Evolutionary conservation across 2,113 vertebrate species (phyloP), one percentile per base, ranked within the genome.

Genomic region (Cyanocitta stelleri): DNA sequence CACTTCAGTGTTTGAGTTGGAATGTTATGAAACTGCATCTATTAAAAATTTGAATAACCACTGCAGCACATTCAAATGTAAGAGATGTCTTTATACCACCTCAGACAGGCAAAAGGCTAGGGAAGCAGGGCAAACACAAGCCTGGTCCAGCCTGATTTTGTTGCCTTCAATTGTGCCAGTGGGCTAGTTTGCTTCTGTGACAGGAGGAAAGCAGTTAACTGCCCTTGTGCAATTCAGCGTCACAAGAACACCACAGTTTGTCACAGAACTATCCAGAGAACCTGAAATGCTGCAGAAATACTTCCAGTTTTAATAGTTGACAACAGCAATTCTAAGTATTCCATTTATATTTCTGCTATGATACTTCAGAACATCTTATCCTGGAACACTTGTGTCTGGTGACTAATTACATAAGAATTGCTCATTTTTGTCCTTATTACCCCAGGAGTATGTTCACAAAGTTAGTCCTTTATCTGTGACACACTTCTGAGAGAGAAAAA

Each of bases 371-470:
- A 86, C 83, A 67, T 81, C 69, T 94, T 87, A 77, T 62, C 46
- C 73, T 82, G 41, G 76, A 85, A 84, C 56, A 52, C 52, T 81
- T 72, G 35, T 84, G 44, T 78, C 69, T 59, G 56, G 72, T 90
- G 93, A 89, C 63, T 92, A 89, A 88, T 94, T 90, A 72, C 26
- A 11, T 52, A 88, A 94, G 48, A 63, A 90, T 88, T 93, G 80
- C 37, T 90, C 44, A 67, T 87, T 92, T 84, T 90, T 64, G 69
- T 64, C 51, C 75, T 85, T 81, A 61, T 52, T 90, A 80, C 56
- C 16, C 44, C 56, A 87, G 48, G 13, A 86, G 43, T 30, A 6
- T 17, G n/a, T 74, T 90, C 90, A 84, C 62, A 61, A 93, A 94
- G 76, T 87, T 73, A 87, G 78, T 59, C 41, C 64, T 71, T 89